phyloP scores from a whole-genome alignment of 2,113 vertebrate genomes.

The Grammomys surdaster region DNA sequence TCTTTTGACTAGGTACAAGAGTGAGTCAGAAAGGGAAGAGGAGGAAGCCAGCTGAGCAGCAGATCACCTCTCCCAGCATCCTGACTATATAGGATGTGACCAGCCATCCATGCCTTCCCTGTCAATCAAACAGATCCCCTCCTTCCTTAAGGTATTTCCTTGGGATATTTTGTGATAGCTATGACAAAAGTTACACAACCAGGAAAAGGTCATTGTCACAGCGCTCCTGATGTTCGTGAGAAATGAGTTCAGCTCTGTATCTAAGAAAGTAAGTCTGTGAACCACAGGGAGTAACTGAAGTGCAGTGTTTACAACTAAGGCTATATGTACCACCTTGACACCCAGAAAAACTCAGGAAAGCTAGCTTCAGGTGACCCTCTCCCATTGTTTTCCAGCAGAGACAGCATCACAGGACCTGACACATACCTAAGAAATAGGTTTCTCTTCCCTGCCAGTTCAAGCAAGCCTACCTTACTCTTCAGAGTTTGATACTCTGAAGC shows the following conservation, averaged over 20 bases:
- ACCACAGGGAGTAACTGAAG: neutral
- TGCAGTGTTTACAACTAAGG: neutral
- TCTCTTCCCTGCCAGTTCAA: neutral
- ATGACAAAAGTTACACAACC: neutral
- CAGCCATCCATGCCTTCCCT: neutral
- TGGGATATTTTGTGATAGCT: neutral
- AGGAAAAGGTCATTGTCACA: neutral
- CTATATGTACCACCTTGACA: neutral
- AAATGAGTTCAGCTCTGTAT: neutral
- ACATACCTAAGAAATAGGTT: neutral
- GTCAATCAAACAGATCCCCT: no score
- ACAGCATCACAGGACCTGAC: neutral
- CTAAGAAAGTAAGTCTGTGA: neutral
- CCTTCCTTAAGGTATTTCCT: neutral
- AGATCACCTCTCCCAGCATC: neutral
- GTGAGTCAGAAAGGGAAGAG: neutral
- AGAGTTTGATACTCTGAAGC: neutral
- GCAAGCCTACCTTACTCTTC: neutral
- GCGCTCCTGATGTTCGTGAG: neutral
- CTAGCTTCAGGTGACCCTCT: neutral
- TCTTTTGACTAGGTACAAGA: neutral
- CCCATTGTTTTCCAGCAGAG: neutral
- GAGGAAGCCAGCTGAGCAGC: neutral
- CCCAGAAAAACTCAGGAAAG: neutral
- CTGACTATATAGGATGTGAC: neutral